These are phyloP conservation scores for Euwallacea fornicatus DNA, from an alignment of 1,140 invertebrate species.

Conservation along the genomic window DNA sequence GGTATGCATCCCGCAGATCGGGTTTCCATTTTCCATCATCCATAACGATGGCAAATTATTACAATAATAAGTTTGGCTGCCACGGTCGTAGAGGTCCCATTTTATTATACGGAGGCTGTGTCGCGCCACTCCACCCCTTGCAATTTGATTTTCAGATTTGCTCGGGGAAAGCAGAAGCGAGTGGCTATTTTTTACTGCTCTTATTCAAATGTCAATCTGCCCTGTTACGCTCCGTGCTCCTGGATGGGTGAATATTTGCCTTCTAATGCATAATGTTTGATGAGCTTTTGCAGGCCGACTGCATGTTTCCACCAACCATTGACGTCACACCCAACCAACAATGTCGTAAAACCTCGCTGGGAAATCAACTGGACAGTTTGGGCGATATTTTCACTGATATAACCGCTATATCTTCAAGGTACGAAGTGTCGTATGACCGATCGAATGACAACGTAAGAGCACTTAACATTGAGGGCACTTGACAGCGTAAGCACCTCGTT, in stretches of 20 bases:
- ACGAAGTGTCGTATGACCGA: conserved; percentile 42
- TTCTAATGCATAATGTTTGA: too few species aligned
- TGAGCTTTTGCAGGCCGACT: too few species aligned
- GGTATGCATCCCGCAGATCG: conserved; percentile 13
- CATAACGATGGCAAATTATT: conserved; percentile 16
- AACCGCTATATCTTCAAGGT: conserved; percentile 32
- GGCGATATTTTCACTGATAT: conserved; percentile 21
- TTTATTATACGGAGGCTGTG: neutral
- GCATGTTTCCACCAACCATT: too few species aligned
- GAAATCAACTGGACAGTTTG: neutral
- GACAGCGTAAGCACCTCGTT: conserved; percentile 46
- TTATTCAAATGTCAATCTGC: neutral
- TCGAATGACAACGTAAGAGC: conserved; percentile 44
- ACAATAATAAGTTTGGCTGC: conserved; percentile 1
- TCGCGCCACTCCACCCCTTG: neutral
- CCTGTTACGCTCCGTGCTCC: neutral
- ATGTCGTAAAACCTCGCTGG: too few species aligned
- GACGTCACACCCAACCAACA: too few species aligned
- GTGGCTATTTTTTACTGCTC: conserved; percentile 10
- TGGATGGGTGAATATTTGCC: neutral
- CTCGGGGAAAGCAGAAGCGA: conserved; percentile 1
- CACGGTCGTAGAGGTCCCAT: neutral
- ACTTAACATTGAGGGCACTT: conserved; percentile 44
- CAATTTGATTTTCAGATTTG: conserved; percentile 24
- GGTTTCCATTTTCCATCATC: conserved; percentile 11